Base-by-base conservation (phyloP, 2,797 vertebrate species). In the Pipistrellus nathusii region DNA sequence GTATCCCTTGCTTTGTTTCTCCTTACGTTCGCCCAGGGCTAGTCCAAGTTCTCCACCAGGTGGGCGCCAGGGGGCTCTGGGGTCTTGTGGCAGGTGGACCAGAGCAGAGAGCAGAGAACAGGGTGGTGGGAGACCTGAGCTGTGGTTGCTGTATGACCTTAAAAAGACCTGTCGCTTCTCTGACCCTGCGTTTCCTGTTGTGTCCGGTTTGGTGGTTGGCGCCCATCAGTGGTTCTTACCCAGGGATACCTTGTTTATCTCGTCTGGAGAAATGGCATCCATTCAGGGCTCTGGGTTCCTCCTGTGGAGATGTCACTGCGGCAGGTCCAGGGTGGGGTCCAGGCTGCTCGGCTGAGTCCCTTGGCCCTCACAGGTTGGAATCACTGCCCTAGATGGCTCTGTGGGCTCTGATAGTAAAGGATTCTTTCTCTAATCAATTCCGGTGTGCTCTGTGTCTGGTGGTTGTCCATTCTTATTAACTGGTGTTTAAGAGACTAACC, bases 401-500 rank as follows among this genome's bases (percentile, higher is more conserved):
- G 8, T 57, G 71, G 17, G 9, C 17, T 8, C 15, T 55, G 27
- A 2, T 17, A n/a, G 17, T 0, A 17, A 12, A 15, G 51, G 18
- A 41, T 62, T 94, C 35, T 51, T 46, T 38, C 2, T 59, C 3
- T 27, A 38, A 38, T 71, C 78, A 81, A 64, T 27, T 11, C 77
- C 10, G 0, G 2, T 46, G 15, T 95, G 55, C 32, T 78, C 90
- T 80, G 41, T 25, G 41, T 68, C 21, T 21, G 11, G 35, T 76
- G 30, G 12, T 48, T 57, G 23, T 75, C 44, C 27, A 15, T 75
- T 69, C 76, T 88, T 91, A 27, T 18, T 77, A 55, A 41, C 23
- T 76, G 59, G 51, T 2, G 3, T 72, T 88, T 85, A 84, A 85
- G 81, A 80, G 78, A 90, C 89, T 8, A 38, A 88, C n/a, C 9